Percentiles rank a stretch among this genome's conserved stretches.
These are phyloP conservation scores for Tanytarsus gracilentus DNA, from an alignment of 2,888 invertebrate species.

Conservation along the genomic window DNA sequence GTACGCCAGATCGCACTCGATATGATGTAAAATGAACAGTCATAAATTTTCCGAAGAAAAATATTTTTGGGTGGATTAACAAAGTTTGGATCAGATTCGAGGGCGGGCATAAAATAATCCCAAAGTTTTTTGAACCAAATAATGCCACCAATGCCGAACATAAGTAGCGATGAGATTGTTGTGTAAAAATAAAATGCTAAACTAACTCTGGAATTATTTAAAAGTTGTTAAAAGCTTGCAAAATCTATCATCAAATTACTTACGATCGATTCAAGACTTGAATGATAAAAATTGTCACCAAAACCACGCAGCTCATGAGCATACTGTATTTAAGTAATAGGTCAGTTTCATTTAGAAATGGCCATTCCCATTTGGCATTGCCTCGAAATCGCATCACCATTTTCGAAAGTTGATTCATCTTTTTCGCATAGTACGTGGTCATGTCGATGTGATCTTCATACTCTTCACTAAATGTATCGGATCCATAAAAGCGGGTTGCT, in stretches of 20 bases:
- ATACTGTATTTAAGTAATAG: conserved; percentile 78
- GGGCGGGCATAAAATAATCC: conserved; percentile 42
- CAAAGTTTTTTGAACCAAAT: conserved; percentile 71
- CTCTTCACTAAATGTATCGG: background rate
- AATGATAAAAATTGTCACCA: conserved; percentile 51
- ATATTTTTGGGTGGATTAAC: conserved; percentile 44
- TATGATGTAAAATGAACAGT: conserved; percentile 52
- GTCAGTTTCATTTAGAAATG: conserved; percentile 66
- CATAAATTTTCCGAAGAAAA: conserved; percentile 50
- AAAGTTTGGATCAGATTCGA: conserved; percentile 31
- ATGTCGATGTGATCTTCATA: background rate
- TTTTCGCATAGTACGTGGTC: conserved; percentile 20
- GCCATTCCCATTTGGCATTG: conserved; percentile 56
- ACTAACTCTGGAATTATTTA: conserved; percentile 34
- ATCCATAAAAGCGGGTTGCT: conserved; percentile 12
- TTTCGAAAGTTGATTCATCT: conserved; percentile 37
- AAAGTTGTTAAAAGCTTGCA: background rate
- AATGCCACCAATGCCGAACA: conserved; percentile 54
- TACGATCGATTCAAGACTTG: conserved; percentile 50
- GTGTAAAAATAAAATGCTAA: conserved; percentile 46
- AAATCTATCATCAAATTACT: conserved; percentile 30
- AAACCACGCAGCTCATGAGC: conserved; percentile 50
- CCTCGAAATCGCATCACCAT: conserved; percentile 54
- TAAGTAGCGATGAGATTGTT: conserved; percentile 42
- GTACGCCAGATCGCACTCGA: conserved; percentile 54